A percentile compares a stretch with the other conserved stretches of the same genome.
phyloP scores from a whole-genome alignment of 2,888 invertebrate genomes.

The Erpobdella octoculata region DNA sequence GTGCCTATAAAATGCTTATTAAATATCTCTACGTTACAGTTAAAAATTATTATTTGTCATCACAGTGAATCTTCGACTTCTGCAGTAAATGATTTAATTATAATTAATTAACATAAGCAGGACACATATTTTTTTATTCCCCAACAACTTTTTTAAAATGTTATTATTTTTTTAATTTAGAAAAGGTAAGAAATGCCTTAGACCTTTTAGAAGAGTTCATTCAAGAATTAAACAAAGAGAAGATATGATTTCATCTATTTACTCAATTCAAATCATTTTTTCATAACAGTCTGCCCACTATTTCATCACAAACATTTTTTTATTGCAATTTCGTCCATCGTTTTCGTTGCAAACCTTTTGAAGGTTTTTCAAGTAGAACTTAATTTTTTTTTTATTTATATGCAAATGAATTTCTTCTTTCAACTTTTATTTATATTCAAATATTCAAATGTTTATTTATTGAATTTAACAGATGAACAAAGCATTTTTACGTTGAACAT shows the following conservation, averaged over 20 bases:
- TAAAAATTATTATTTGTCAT: too few relatives aligned
- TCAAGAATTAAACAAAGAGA: conserved; percentile 89
- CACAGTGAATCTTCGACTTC: too few relatives aligned
- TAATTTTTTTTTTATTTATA: too few relatives aligned
- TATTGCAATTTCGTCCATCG: too few relatives aligned
- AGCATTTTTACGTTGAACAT: too few relatives aligned
- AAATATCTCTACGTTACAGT: too few relatives aligned
- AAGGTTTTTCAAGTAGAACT: too few relatives aligned
- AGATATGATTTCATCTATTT: conserved; percentile 48
- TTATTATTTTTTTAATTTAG: conserved; percentile 37
- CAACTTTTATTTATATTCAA: not conserved
- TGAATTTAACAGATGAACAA: too few relatives aligned
- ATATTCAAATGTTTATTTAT: not conserved
- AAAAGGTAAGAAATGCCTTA: conserved; percentile 90
- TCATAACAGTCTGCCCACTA: not conserved
- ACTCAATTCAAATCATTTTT: not conserved
- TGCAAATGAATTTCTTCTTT: not conserved
- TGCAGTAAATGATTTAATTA: too few relatives aligned
- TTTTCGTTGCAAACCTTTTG: not conserved
- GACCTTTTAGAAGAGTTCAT: conserved; percentile 97
- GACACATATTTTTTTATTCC: too few relatives aligned
- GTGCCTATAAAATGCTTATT: not conserved
- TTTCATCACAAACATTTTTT: too few relatives aligned
- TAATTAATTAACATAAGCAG: too few relatives aligned
- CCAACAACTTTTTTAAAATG: not conserved